Percentiles rank a stretch among this genome's conserved stretches.
phyloP scores from a whole-genome alignment of 2,113 vertebrate genomes.

The Bostrychus sinensis region DNA sequence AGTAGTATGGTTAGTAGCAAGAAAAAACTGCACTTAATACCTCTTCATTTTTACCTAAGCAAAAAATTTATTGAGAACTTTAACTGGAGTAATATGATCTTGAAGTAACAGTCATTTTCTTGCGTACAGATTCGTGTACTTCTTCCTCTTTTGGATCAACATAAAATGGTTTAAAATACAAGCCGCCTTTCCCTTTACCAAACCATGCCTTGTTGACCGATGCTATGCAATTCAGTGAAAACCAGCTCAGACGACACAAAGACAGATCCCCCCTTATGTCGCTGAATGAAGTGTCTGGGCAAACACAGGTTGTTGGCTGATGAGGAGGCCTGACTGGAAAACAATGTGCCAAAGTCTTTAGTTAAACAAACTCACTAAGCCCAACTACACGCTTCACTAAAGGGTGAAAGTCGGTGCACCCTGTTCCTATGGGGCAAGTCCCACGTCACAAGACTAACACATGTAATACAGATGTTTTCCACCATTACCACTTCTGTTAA shows the following conservation, averaged over 20 bases:
- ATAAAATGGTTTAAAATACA: too few species aligned
- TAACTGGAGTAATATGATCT: too few species aligned
- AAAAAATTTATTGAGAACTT: too few species aligned
- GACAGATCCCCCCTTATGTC: constrained; percentile 37
- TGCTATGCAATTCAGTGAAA: neutral
- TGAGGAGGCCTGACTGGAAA: constrained; percentile 24
- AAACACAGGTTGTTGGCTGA: constrained; percentile 57
- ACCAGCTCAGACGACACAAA: neutral
- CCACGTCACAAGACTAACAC: neutral
- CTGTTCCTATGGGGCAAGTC: neutral
- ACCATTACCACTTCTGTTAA: neutral
- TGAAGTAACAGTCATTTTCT: too few species aligned
- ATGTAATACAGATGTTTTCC: constrained; percentile 1
- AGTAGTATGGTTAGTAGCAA: too few species aligned
- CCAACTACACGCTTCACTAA: constrained; percentile 19
- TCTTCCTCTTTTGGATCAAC: too few species aligned
- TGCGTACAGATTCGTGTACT: too few species aligned
- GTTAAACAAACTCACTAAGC: constrained; percentile 55
- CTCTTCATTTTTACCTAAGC: too few species aligned
- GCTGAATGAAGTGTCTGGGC: constrained; percentile 62
- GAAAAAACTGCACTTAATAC: too few species aligned
- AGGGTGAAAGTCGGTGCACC: neutral
- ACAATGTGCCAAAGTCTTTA: constrained; percentile 56
- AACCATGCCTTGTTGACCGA: neutral
- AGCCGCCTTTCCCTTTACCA: neutral